Base-by-base conservation (phyloP, 2,888 invertebrate genomes). In the Conomelus anceps region DNA sequence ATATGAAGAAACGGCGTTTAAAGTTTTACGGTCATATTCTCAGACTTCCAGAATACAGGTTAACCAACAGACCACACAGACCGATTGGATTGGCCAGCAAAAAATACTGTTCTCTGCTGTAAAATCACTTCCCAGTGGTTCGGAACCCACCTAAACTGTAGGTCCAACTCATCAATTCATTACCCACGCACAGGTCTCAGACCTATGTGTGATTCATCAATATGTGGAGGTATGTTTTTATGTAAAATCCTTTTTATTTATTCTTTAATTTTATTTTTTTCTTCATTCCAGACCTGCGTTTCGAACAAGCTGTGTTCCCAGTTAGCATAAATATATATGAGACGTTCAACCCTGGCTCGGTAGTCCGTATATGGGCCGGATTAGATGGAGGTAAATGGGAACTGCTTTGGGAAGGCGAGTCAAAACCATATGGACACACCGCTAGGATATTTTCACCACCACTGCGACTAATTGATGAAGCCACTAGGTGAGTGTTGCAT, bases 291-390 rank as follows among this genome's bases (percentile, higher is more conserved):
- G 96, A 96, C 94, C 94, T 95, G 92, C 95, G 94, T 91, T 97
- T 96, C 93, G 95, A 95, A 92, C 94, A 94, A 91, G 94, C 95
- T 88, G 96, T 97, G 1, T 95, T 95, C 92, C 97, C 97, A 7
- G 93, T 95, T 87, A 94, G 95, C 92, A 95, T 98, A 89, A 95
- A 95, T 0, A 94, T 98, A 90, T 98, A 96, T 93, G 98, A 98
- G 94, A 97, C 97, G 0, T 98, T 96, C 92, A 97, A 97, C 93
- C 97, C 98, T 0, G 98, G 98, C 23, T 96, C 97, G 1, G 94
- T 98, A 41, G 95, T 97, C 22, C 95, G 97, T 90, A 96, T 98
- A 90, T 97, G 97, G 97, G 97, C 96, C 0, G 93, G 94, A 91
- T 92, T 93, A 41, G 93, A 93, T 89, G 93, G 93, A 0, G 92